Conservation (phyloP, 2,888 invertebrate genomes). For the Agelastica alni region DNA sequence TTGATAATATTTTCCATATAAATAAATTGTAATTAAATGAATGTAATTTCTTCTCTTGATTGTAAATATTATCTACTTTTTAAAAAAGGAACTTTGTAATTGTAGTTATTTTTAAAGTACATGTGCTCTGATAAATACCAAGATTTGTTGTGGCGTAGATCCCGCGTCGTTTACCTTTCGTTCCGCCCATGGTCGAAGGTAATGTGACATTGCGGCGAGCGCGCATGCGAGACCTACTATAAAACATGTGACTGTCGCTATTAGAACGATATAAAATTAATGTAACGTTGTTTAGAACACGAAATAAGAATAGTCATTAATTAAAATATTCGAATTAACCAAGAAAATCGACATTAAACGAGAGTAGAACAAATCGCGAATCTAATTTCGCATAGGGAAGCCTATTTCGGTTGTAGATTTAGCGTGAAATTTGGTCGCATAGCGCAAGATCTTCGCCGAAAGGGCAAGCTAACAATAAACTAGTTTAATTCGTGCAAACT, state of each 20-base stretch:
- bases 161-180: too few relatives aligned
- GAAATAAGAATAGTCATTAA: constrained; percentile 29
- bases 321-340: constrained; percentile 23
- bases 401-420: constrained; percentile 23
- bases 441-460: constrained; percentile 32
- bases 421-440: constrained; percentile 25
- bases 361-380: background rate
- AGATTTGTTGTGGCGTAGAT: too few relatives aligned
- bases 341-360: background rate
- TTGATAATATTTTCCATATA: too few relatives aligned
- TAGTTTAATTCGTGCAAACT: constrained; percentile 45
- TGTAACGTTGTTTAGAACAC: constrained; percentile 23
- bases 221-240: constrained; percentile 38
- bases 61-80: too few relatives aligned
- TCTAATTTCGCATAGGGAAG: constrained; percentile 16
- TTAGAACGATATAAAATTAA: constrained; percentile 29
- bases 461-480: constrained; percentile 32
- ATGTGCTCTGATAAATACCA: too few relatives aligned
- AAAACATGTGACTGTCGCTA: constrained; percentile 45
- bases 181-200: constrained; percentile 26
- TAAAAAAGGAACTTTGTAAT: too few relatives aligned
- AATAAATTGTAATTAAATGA: too few relatives aligned
- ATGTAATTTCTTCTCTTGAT: too few relatives aligned
- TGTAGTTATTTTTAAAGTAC: too few relatives aligned
- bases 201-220: constrained; percentile 30